A percentile compares a stretch with the other conserved stretches of the same genome.
Evolutionary conservation across 2,797 vertebrate genomes (phyloP).

Genomic region (Pelochelys cantorii): DNA sequence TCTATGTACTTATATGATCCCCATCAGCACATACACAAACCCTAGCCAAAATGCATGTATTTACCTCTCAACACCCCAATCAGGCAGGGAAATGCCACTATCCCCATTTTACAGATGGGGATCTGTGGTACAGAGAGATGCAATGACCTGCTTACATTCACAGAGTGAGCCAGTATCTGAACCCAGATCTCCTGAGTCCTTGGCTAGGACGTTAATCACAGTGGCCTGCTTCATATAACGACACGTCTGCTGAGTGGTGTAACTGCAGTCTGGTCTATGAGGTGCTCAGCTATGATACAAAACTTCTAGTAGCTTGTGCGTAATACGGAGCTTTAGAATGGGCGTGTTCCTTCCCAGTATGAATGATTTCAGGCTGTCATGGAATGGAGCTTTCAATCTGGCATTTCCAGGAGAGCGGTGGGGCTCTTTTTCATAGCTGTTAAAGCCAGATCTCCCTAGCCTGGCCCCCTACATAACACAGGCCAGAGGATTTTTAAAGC

Average conservation of each 20-base stretch:
- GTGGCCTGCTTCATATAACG: not conserved
- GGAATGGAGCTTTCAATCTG: not conserved
- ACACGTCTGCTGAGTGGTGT: not conserved
- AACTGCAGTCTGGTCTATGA: not conserved
- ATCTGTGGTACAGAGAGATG: not conserved
- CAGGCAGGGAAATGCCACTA: not conserved
- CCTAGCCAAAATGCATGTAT: not conserved
- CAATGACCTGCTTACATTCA: not conserved
- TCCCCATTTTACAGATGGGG: not conserved
- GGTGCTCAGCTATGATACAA: not conserved
- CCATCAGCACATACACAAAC: rapidly evolving
- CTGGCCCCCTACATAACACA: not conserved
- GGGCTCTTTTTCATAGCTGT: not conserved
- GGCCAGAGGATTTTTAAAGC: not conserved
- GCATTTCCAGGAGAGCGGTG: not conserved
- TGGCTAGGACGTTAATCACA: not conserved
- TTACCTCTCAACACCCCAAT: not conserved
- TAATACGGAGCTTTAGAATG: not conserved
- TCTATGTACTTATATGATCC: not conserved
- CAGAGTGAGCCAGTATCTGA: not conserved
- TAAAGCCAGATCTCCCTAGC: not conserved
- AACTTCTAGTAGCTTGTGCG: not conserved
- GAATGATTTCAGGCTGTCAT: not conserved
- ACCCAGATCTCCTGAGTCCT: not conserved
- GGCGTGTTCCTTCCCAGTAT: not conserved